Evolutionary conservation across 2,888 invertebrate genomes (phyloP), one percentile per base, ranked within the genome.

Genomic region (Campoletis raptor): DNA sequence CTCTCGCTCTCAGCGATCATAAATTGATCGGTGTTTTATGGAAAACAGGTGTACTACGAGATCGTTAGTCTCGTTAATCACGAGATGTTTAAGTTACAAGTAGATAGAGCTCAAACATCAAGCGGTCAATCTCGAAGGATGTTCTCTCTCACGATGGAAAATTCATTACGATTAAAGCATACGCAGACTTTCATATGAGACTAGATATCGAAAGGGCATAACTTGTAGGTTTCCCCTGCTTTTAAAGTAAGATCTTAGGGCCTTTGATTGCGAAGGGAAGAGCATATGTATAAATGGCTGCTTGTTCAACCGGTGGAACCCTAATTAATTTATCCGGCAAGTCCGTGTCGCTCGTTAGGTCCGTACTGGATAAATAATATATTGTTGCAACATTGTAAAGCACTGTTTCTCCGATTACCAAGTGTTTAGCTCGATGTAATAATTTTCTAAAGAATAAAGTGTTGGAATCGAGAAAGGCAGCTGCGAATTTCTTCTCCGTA

Each of bases 51-150:
- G 86, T 84, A 84, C 81, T 57, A 72, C 77, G 66, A 77, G 81
- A 86, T 86, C 86, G 86, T 86, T 86, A 86, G 78, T 73, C 77
- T 81, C 83, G 81, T 83, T 86, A 78, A 86, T 86, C 86, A 86
- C 74, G 69, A 54, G 66, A 86, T 83, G 76, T 80, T 72, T 74
- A 42, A 69, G 66, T 73, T 77, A n/a, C 78, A 69, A 69, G 64
- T 42, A 48, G 61, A 80, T 79, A 64, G 10, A 57, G 57, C 57
- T 57, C 24, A 57, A 57, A 57, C 57, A 57, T 57, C 57, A 12
- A 40, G 78, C 72, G 78, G 78, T 83, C 81, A 83, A 80, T 80
- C 76, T 80, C 78, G 78, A 52, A 66, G 73, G 64, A 73, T 85
- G 54, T 54, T 78, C 67, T 54, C 54, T 79, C 70, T 48, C 79